These are phyloP conservation scores for Selenia dentaria DNA, from an alignment of 2,888 invertebrate species.

Conservation along the genomic window DNA sequence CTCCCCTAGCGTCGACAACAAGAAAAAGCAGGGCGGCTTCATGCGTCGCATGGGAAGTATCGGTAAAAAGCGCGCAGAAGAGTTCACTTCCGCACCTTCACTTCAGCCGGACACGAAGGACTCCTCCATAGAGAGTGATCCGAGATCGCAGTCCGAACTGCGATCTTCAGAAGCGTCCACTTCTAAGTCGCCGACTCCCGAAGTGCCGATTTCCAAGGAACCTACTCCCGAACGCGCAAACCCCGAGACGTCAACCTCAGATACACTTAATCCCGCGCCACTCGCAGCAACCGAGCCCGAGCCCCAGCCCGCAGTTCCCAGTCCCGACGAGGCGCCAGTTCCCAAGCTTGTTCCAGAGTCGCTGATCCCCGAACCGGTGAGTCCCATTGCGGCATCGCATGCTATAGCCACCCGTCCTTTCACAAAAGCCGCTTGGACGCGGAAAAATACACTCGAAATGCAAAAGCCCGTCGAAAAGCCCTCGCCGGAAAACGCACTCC, in stretches of 20 bases:
- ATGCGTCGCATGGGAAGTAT: slow-evolving; percentile 74
- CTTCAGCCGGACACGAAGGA: slow-evolving; percentile 42
- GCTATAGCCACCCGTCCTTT: slow-evolving; percentile 82
- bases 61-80: slow-evolving; percentile 63
- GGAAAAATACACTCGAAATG: slow-evolving; percentile 66
- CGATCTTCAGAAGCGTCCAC: slow-evolving; percentile 8
- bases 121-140: slow-evolving; percentile 31
- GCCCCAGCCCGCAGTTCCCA: not conserved
- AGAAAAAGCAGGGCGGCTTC: slow-evolving; percentile 65
- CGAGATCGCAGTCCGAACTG: slow-evolving; percentile 7
- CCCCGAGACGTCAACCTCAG: slow-evolving; percentile 30
- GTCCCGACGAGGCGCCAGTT: slow-evolving; percentile 10
- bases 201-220: slow-evolving; percentile 18
- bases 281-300: slow-evolving; percentile 2
- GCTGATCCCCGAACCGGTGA: slow-evolving; percentile 48
- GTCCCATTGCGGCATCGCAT: slow-evolving; percentile 73
- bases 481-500: slow-evolving; percentile 70
- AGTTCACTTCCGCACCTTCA: slow-evolving; percentile 44
- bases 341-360: slow-evolving; percentile 32
- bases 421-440: slow-evolving; percentile 81
- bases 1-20: slow-evolving; percentile 65
- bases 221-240: slow-evolving; percentile 20
- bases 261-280: slow-evolving; percentile 17
- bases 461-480: slow-evolving; percentile 74
- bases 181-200: slow-evolving; percentile 14